These are phyloP conservation scores for Lithophane semibrunnea DNA, from an alignment of 2,888 invertebrate genomes.

Conservation along the genomic window DNA sequence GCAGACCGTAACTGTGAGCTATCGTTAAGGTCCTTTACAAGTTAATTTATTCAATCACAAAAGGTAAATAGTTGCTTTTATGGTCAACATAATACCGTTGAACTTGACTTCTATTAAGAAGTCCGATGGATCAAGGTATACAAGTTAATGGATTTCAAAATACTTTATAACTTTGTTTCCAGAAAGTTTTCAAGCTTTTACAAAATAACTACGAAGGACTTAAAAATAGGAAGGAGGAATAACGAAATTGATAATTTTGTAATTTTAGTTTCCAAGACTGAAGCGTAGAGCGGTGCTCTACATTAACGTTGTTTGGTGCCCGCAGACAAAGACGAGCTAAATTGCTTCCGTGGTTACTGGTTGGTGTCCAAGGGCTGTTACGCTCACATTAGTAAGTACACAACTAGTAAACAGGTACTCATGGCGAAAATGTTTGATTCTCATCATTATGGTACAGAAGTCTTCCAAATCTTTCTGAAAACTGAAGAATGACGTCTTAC, in stretches of 20 bases:
- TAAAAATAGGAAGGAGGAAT: not conserved
- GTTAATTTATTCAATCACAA: constrained; percentile 26
- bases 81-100: constrained; percentile 42
- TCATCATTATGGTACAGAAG: not conserved
- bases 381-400: not conserved
- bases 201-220: not conserved
- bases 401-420: not conserved
- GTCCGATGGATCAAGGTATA: constrained; percentile 31
- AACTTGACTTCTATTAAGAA: constrained; percentile 56
- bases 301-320: constrained; percentile 2
- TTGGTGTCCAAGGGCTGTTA: not conserved
- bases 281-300: not conserved
- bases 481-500: not conserved
- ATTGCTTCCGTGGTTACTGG: not conserved
- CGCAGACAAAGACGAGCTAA: not conserved
- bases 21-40: constrained; percentile 16
- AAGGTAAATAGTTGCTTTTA: constrained; percentile 41
- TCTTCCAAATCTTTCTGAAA: not conserved
- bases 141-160: constrained; percentile 2
- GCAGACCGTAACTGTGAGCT: constrained; percentile 3
- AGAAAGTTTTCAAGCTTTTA: not conserved
- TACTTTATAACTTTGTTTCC: not conserved
- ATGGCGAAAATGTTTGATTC: not conserved
- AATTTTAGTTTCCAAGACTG: constrained; percentile 3
- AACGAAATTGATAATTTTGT: constrained; percentile 9